Evolutionary conservation across 1,140 invertebrate species (phyloP).

Genomic region (Bombus cullumanus): DNA sequence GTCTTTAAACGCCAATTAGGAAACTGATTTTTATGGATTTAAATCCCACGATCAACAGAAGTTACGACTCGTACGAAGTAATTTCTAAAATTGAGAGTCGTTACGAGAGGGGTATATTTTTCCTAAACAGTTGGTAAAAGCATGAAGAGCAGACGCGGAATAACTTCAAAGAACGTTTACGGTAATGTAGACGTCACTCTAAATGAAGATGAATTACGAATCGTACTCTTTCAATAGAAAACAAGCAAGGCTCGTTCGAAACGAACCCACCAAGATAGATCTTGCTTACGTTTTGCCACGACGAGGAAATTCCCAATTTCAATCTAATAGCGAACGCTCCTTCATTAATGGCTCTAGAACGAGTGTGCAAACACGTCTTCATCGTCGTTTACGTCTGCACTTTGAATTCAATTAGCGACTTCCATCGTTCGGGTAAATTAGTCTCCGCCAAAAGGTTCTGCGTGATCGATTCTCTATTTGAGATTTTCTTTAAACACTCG

Average conservation of each 20-base stretch:
- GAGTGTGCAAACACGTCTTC: constrained; percentile 12
- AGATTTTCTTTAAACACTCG: background rate
- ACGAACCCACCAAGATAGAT: background rate
- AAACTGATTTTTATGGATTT: background rate
- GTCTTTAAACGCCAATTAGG: background rate
- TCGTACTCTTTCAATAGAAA: background rate
- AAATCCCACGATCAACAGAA: background rate
- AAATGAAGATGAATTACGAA: constrained; percentile 21
- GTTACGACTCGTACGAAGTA: background rate
- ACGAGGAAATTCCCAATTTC: background rate
- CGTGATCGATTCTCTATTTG: background rate
- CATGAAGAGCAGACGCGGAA: background rate
- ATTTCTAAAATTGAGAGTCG: background rate
- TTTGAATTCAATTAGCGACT: constrained; percentile 14
- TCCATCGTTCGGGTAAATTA: background rate
- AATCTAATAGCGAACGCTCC: background rate
- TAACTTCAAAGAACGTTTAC: background rate
- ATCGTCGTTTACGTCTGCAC: background rate
- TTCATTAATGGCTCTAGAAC: background rate
- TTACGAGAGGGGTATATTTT: background rate
- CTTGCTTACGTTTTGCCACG: background rate
- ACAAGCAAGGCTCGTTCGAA: constrained; percentile 1
- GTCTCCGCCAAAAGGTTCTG: background rate
- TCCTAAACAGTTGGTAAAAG: background rate
- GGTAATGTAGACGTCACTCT: background rate